A percentile compares a stretch with the other conserved stretches of the same genome.
Conservation (phyloP, 2,113 vertebrate genomes). For the Pygoscelis antarcticus region DNA sequence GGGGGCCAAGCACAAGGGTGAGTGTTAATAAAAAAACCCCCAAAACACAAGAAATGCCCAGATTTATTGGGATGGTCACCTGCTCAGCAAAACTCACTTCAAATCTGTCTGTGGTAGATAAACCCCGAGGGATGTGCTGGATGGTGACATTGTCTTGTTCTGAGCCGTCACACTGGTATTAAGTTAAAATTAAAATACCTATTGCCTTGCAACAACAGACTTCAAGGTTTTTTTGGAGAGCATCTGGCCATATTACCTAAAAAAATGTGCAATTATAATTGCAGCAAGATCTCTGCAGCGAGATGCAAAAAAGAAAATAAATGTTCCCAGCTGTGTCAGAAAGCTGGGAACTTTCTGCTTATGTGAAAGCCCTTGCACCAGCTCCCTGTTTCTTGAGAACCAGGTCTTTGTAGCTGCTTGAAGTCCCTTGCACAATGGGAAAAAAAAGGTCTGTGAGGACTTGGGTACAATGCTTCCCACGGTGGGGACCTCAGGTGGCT, state of each 20-base stretch:
- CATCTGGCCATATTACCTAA: not conserved
- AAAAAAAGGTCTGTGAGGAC: not conserved
- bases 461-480: accelerated
- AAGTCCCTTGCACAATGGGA: not conserved
- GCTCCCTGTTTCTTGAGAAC: not conserved
- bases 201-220: not conserved
- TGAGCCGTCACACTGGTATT: not conserved
- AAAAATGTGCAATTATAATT: not conserved
- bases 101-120: not conserved
- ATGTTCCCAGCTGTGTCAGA: not conserved
- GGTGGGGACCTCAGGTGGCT: not conserved
- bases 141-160: not conserved
- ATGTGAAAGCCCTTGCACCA: not conserved
- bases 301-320: not conserved
- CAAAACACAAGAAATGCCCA: not conserved
- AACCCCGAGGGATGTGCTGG: not conserved
- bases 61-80: conserved; percentile 5
- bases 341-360: not conserved
- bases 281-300: not conserved
- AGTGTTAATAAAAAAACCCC: not conserved
- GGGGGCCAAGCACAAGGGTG: not conserved
- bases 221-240: conserved; percentile 2
- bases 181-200: conserved; percentile 36
- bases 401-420: not conserved
- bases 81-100: not conserved